Base-by-base conservation (phyloP, 2,797 vertebrate genomes). In the Enteromius thamalakanensis region DNA sequence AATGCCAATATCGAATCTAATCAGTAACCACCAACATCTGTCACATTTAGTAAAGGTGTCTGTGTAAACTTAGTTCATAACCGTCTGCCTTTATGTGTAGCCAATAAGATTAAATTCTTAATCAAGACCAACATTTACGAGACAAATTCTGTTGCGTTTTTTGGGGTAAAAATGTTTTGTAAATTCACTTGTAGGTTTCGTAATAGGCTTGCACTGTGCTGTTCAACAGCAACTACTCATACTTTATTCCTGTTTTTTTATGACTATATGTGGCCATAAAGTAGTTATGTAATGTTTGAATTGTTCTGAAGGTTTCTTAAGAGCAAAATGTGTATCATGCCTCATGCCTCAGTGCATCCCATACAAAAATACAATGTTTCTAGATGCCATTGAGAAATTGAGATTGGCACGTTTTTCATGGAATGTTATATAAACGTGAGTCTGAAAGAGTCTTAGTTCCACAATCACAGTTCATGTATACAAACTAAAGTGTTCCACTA, bases 201-300 rank as follows among this genome's bases (percentile, higher is more conserved):
- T 42, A 23, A 26, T 26, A 21, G 32, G 10, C 45, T 45, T 49
- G 32, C 65, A 86, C 82, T 68, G 82, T 17, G 0, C 6, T 1
- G 40, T 53, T 75, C 0, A 0, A 3, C 37, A 10, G 76, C 49
- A 58, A 68, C 49, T 23, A 45, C 2, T 45, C 12, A 45, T 12
- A 45, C 42, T 76, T 79, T 55, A 85, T 80, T 72, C 47, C 67
- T 37, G 58, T 60, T 26, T 81, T 85, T 92, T 93, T 90, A 93
- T 89, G 86, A 32, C 67, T 42, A 26, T 37, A 32, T 47, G 76
- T 85, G 86, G 86, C 84, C 84, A 90, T 92, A 88, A 91, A 89
- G 84, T 85, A 55, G 72, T 89, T 90, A 86, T 79, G 89, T 89
- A 89, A 92, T 86, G 15, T 69, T 55, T 68, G 4, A 74, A 37